Conservation (phyloP, 2,113 vertebrate genomes). For the Scolopax mira region DNA sequence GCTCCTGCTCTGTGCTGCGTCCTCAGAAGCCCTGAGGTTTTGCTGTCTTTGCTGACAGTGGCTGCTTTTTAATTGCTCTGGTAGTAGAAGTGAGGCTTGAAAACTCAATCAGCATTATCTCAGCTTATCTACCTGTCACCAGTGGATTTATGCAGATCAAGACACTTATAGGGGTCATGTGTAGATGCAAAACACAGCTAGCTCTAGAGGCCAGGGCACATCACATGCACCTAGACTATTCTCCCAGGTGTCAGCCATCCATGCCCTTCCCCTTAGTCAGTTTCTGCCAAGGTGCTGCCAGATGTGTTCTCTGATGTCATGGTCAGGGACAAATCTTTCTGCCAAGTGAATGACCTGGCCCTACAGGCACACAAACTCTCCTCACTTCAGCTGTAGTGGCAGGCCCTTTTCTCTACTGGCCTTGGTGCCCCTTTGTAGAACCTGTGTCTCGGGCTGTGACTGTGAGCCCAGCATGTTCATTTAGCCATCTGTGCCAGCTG, state of each 20-base stretch:
- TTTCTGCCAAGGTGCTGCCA: neutral
- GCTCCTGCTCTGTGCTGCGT: neutral
- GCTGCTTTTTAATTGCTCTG: constrained; percentile 15
- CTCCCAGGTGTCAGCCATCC: neutral
- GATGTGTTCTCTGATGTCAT: neutral
- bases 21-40: neutral
- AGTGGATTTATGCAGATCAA: neutral
- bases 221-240: neutral
- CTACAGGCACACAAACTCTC: neutral
- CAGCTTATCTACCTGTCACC: neutral
- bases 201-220: neutral
- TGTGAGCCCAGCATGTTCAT: neutral
- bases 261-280: neutral
- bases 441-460: neutral
- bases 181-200: neutral
- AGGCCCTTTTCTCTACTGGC: neutral
- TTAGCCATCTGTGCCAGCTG: neutral
- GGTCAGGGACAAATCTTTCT: neutral
- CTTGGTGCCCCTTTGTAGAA: neutral
- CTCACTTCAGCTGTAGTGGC: neutral
- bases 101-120: neutral
- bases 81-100: neutral
- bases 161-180: neutral
- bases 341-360: neutral
- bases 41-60: neutral